Conservation (phyloP, 37 sponge, comb jelly and placozoan genomes). For the Spongia lamella region DNA sequence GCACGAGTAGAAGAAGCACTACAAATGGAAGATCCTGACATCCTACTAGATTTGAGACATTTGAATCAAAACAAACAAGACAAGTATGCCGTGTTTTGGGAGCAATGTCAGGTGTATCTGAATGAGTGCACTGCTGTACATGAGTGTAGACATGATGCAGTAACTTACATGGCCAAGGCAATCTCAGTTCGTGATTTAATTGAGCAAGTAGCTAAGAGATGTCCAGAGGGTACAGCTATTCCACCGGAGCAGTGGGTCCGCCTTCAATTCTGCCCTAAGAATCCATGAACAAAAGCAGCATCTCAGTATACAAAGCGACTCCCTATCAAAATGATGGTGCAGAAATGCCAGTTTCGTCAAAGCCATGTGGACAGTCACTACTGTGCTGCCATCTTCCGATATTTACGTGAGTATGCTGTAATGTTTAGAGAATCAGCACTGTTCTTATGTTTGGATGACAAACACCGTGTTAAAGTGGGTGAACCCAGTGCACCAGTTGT, state of each 20-base stretch:
- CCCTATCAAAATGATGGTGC: conserved; percentile 45
- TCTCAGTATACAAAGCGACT: conserved; percentile 31
- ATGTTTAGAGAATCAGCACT: neutral
- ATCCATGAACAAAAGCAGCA: conserved; percentile 10
- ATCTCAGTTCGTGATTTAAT: conserved; percentile 32
- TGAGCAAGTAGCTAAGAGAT: neutral
- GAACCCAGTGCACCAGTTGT: conserved; percentile 25
- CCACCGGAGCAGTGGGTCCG: conserved; percentile 38
- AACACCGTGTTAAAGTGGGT: conserved; percentile 29
- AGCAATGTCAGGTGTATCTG: conserved; percentile 2
- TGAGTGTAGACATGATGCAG: conserved; percentile 37
- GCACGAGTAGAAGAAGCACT: conserved; percentile 23
- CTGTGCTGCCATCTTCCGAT: conserved; percentile 35
- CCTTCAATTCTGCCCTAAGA: conserved; percentile 28
- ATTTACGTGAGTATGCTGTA: conserved; percentile 36
- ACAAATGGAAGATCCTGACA: conserved; percentile 16
- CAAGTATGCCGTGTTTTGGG: conserved; percentile 32
- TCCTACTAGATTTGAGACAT: conserved; percentile 32
- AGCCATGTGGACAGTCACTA: conserved; percentile 37
- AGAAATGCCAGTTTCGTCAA: conserved; percentile 17
- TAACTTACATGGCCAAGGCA: conserved; percentile 35
- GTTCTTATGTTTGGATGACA: conserved; percentile 13
- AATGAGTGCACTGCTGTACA: conserved; percentile 38
- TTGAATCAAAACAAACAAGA: conserved; percentile 19
- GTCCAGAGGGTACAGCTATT: conserved; percentile 7